These are phyloP conservation scores for Metopia argyrocephala DNA, from an alignment of 2,888 invertebrate genomes.

Conservation along the genomic window DNA sequence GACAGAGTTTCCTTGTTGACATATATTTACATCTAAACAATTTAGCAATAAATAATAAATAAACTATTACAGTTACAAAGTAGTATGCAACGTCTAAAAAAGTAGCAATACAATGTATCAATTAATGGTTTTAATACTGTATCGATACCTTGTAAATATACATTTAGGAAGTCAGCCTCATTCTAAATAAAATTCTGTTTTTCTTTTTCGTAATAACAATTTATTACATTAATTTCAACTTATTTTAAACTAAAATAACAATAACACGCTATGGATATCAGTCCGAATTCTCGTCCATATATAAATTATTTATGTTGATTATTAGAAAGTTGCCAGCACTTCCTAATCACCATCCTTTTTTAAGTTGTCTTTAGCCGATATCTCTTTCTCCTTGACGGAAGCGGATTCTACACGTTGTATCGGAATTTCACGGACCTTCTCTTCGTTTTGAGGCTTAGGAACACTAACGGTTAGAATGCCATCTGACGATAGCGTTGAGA, in stretches of 20 bases:
- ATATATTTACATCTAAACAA: too few relatives aligned
- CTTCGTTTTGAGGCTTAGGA: slow-evolving; percentile 78
- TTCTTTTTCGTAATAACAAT: neutral
- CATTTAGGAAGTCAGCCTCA: too few relatives aligned
- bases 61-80: too few relatives aligned
- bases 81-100: too few relatives aligned
- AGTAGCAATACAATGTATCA: too few relatives aligned
- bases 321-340: neutral
- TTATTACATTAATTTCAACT: neutral
- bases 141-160: too few relatives aligned
- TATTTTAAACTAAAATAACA: slow-evolving; percentile 5
- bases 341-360: slow-evolving; percentile 28
- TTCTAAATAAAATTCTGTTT: too few relatives aligned
- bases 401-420: slow-evolving; percentile 73
- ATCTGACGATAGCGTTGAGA: slow-evolving; percentile 88
- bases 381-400: slow-evolving; percentile 68
- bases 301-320: neutral
- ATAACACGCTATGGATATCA: slow-evolving; percentile 23
- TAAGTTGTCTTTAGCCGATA: slow-evolving; percentile 2
- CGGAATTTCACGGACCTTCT: slow-evolving; percentile 68
- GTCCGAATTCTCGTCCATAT: slow-evolving; percentile 26
- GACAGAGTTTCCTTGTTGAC: too few relatives aligned
- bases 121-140: too few relatives aligned
- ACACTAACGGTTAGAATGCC: slow-evolving; percentile 87
- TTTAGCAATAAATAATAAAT: too few relatives aligned